Evolutionary conservation across 2,888 invertebrate genomes (phyloP), one percentile per base, ranked within the genome.

Genomic region (Dicycla oo): DNA sequence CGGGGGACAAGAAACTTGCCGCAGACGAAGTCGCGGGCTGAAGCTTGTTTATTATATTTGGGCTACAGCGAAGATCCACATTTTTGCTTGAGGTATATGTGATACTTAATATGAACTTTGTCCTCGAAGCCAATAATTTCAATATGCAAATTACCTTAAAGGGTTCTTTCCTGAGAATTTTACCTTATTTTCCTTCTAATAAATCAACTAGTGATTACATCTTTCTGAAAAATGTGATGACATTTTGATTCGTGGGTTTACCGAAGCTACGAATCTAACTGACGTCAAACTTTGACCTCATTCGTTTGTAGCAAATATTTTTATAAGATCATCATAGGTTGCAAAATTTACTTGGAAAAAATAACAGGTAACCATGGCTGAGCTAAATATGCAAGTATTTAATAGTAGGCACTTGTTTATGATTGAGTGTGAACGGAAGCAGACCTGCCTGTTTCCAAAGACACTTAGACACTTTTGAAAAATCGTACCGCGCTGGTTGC

Each of bases 251-350:
- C 45, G 13, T 34, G 47, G 82, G 18, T 64, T 81, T 79, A 53
- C 61, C 64, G 13, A 57, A 56, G n/a, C 38, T n/a, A n/a, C n/a
- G n/a, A 18, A 26, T 34, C 20, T 30, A 45, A 5, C 5, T 66
- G 75, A 69, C 81, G 76, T 81, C 76, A 75, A 74, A 62, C 57
- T 75, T 69, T 58, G 49, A 80, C 57, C 65, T 62, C 5, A 62
- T 57, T 75, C 34, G 1, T 18, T 58, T 23, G 23, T n/a, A 47
- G n/a, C 18, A 54, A 62, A 69, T 62, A 47, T 60, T 65, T 65
- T 62, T 43, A 53, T 20, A 38, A 43, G 34, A 62, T 64, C 23
- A 40, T 56, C 61, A 30, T 13, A 6, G 54, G 3, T 49, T 54
- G 18, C 20, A 43, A 49, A 53, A 2, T 20, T 64, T 76, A 38